A percentile compares a stretch with the other conserved stretches of the same genome.
Evolutionary conservation across 2,888 invertebrate species (phyloP).

Genomic region (Aspidiotus destructor): DNA sequence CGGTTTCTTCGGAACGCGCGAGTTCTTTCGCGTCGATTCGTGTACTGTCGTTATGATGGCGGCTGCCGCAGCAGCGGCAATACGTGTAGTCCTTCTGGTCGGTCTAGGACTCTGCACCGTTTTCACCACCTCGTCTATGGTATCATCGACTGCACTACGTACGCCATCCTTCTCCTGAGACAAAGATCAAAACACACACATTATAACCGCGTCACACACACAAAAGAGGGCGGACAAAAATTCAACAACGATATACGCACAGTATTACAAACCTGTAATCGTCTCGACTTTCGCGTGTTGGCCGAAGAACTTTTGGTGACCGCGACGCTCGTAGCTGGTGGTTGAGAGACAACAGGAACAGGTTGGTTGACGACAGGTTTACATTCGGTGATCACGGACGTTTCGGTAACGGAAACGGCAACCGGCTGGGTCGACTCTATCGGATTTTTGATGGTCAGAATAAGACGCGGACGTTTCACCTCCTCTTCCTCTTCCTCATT

Average conservation of each 20-base stretch:
- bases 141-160: slow-evolving; percentile 70
- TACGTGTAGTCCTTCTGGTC: slow-evolving; percentile 24
- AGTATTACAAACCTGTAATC: slow-evolving; percentile 59
- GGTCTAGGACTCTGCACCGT: slow-evolving; percentile 35
- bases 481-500: slow-evolving; percentile 82
- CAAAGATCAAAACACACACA: background rate
- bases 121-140: slow-evolving; percentile 74
- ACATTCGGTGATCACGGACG: slow-evolving; percentile 37
- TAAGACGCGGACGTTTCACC: slow-evolving; percentile 60
- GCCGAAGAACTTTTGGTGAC: slow-evolving; percentile 42
- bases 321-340: background rate
- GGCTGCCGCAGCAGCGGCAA: slow-evolving; percentile 25
- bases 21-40: slow-evolving; percentile 33
- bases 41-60: slow-evolving; percentile 39
- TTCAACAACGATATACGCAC: slow-evolving; percentile 3
- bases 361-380: background rate
- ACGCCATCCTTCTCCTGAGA: slow-evolving; percentile 44
- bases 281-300: slow-evolving; percentile 69
- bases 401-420: slow-evolving; percentile 34
- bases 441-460: slow-evolving; percentile 64
- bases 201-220: no score
- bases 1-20: slow-evolving; percentile 12
- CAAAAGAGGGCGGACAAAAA: background rate
- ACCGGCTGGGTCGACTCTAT: slow-evolving; percentile 35
- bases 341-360: slow-evolving; percentile 45